These are phyloP conservation scores for Lordiphosa mommai DNA, from an alignment of 1,140 invertebrate species.

Conservation along the genomic window DNA sequence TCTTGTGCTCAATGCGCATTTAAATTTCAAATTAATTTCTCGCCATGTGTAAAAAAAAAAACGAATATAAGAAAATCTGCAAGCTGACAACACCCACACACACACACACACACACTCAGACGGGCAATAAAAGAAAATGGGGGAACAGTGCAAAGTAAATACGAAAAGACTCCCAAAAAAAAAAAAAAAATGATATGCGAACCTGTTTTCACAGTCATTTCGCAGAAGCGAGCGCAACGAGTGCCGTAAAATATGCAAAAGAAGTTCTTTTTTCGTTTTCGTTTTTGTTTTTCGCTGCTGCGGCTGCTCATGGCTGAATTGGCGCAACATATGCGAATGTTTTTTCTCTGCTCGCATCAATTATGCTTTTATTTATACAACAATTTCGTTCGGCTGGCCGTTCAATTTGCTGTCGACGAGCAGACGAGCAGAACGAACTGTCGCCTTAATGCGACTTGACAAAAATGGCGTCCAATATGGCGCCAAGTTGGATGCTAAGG, in stretches of 20 bases:
- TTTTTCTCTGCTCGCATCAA: conserved; percentile 59
- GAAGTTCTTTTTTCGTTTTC: conserved; percentile 33
- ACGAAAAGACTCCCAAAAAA: conserved; percentile 26
- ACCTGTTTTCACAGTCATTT: conserved; percentile 74
- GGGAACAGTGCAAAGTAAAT: conserved; percentile 34
- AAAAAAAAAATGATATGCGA: conserved; percentile 60
- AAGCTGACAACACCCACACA: conserved; percentile 46
- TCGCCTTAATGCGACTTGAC: conserved; percentile 73
- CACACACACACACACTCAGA: conserved; percentile 1
- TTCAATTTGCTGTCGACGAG: conserved; percentile 62
- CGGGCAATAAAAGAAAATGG: conserved; percentile 11
- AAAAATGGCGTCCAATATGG: conserved; percentile 74
- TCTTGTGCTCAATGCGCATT: conserved; percentile 57
- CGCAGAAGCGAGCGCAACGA: conserved; percentile 31
- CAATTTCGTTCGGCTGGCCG: conserved; percentile 63
- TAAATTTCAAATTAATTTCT: conserved; percentile 79
- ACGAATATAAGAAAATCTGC: conserved; percentile 58
- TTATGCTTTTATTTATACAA: conserved; percentile 78
- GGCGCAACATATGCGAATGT: conserved; percentile 65
- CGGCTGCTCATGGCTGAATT: conserved; percentile 68
- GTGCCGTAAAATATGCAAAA: conserved; percentile 70
- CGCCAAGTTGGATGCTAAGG: conserved; percentile 26
- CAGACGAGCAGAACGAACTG: conserved; percentile 48
- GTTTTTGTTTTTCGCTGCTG: conserved; percentile 35
- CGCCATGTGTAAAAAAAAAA: conserved; percentile 48